These are phyloP conservation scores for Phenacoccus solenopsis DNA, from an alignment of 1,140 invertebrate genomes.

Conservation along the genomic window DNA sequence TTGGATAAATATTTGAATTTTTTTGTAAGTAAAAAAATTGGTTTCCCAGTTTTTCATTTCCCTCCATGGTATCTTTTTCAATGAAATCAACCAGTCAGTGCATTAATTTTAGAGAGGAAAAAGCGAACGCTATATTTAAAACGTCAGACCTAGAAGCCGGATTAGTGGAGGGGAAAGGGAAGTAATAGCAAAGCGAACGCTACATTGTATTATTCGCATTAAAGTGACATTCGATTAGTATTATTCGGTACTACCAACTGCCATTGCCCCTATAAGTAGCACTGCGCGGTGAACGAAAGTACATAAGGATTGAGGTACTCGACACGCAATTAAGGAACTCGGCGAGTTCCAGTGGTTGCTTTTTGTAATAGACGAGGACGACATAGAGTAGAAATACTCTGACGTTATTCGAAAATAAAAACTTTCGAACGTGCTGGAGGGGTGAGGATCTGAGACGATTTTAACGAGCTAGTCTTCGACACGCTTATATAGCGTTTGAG, in stretches of 20 bases:
- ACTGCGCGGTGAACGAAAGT: not conserved
- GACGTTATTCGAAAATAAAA: not conserved
- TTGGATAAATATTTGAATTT: too few species aligned
- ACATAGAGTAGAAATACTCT: not conserved
- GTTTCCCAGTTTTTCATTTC: too few species aligned
- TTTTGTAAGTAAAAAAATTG: too few species aligned
- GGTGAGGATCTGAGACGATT: not conserved
- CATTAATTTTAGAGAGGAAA: too few species aligned
- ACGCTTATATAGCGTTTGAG: not conserved
- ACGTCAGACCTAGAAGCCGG: too few species aligned
- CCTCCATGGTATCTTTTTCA: too few species aligned
- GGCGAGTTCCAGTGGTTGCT: not conserved
- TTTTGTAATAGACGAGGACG: not conserved
- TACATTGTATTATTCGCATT: not conserved
- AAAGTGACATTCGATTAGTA: not conserved
- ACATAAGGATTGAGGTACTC: not conserved
- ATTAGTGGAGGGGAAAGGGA: too few species aligned
- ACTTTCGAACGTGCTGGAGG: not conserved
- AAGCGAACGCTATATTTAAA: too few species aligned
- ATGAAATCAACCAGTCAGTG: too few species aligned
- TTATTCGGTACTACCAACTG: not conserved
- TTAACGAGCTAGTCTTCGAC: not conserved
- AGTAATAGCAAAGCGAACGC: not conserved
- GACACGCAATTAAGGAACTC: slow-evolving; percentile 1
- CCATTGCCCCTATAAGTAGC: too few species aligned